Evolutionary conservation across 2,113 vertebrate species (phyloP), one percentile per base, ranked within the genome.

Genomic region (Tor tambroides): DNA sequence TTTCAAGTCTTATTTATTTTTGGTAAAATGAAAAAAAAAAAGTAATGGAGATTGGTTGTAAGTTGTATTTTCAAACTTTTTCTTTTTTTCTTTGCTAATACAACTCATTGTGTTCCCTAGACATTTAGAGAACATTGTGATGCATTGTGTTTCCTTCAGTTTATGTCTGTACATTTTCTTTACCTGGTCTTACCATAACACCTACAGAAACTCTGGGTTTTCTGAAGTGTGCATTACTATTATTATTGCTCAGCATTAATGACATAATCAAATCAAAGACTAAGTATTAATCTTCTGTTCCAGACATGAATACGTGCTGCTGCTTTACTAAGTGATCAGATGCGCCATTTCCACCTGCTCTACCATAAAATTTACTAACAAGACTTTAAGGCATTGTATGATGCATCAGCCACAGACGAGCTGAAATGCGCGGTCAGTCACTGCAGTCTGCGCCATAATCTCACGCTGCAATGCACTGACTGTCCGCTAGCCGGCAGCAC

Each of bases 401-500:
- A 6, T 17, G 28, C 63, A 30, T 54, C 63, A 67, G 4, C n/a
- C 59, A 12, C 8, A 28, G 61, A 14, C 12, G 26, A 49, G 46
- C 46, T 28, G 61, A 65, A 28, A 28, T 2, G n/a, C 61, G 26
- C 12, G 61, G n/a, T 28, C 63, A 7, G 65, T 32, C 28, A 67
- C 63, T 67, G 61, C 61, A 65, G 61, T 65, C 61, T 65, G 61
- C 26, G 26, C 26, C 5, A 14, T 26, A 65, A 7, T 19, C 54
- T 23, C 21, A 59, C 61, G n/a, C 72, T 30, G 88, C 81, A 85
- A 15, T 2, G 2, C 11, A 78, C 1, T 6, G 30, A 12, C 80
- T 56, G 2, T 72, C 76, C 89, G 77, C 65, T 43, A 85, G 84
- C 28, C 21, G 87, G 87, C 51, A 77, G 88, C 82, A 75, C 83